Conservation (phyloP, 2,888 invertebrate genomes). For the Octodonta nipae region DNA sequence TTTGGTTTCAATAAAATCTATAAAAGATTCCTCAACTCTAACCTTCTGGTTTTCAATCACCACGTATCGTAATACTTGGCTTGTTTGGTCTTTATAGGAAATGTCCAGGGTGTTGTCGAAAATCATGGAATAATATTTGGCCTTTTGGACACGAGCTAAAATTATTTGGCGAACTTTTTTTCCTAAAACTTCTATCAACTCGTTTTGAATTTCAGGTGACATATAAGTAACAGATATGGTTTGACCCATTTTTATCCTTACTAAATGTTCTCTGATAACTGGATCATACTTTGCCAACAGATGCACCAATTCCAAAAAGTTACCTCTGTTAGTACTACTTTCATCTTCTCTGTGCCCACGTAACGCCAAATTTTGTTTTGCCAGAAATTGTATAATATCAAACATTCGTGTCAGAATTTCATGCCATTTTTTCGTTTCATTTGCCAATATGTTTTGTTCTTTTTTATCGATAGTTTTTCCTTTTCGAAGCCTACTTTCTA, state of each 20-base stretch:
- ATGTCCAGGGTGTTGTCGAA: conserved; percentile 8
- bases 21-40: conserved; percentile 16
- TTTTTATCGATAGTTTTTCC: conserved; percentile 3
- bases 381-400: conserved; percentile 6
- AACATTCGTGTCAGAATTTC: conserved; percentile 6
- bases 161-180: not conserved
- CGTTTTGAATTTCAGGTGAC: conserved; percentile 1
- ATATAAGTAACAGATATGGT: not conserved
- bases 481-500: conserved; percentile 3
- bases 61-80: conserved; percentile 16
- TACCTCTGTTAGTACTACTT: conserved; percentile 5
- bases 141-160: not conserved
- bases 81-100: conserved; percentile 15
- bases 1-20: conserved; percentile 18
- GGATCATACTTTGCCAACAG: conserved; percentile 6
- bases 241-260: conserved; percentile 1
- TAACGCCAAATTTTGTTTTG: conserved; percentile 8
- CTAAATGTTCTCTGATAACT: conserved; percentile 2
- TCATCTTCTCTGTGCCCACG: conserved; percentile 5
- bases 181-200: conserved; percentile 1
- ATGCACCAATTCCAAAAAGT: conserved; percentile 7
- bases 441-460: not conserved
- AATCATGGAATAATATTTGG: conserved; percentile 5
- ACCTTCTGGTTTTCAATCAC: conserved; percentile 14
- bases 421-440: conserved; percentile 3